Evolutionary conservation across 2,797 vertebrate species (phyloP).

Genomic region (Limosa lapponica): DNA sequence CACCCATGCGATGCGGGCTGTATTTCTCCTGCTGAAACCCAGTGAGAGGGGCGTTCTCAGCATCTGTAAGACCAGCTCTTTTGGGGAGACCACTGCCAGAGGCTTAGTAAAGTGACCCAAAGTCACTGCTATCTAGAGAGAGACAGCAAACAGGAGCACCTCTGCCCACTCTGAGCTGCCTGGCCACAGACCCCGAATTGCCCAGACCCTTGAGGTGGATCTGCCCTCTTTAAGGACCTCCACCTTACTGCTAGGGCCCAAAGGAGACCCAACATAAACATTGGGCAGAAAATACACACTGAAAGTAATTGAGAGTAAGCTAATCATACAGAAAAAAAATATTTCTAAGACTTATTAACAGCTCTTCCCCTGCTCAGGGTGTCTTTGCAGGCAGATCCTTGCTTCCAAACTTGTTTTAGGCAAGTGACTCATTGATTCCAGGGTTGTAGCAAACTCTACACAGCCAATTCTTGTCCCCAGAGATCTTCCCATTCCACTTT

Average conservation of each 20-base stretch:
- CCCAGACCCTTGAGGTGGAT: neutral
- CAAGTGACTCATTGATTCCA: neutral
- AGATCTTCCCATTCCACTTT: neutral
- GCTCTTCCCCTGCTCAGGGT: neutral
- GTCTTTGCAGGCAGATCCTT: neutral
- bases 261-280: neutral
- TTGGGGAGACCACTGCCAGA: neutral
- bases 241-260: too few relatives aligned
- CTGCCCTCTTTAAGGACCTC: neutral
- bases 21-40: neutral
- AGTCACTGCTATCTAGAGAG: neutral
- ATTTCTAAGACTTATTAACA: neutral
- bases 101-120: neutral
- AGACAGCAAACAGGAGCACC: neutral
- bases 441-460: neutral
- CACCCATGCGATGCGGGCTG: rapidly evolving
- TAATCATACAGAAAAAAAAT: neutral
- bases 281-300: neutral
- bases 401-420: neutral
- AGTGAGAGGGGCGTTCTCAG: neutral
- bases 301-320: neutral
- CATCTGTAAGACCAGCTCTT: neutral
- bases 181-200: neutral
- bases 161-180: neutral
- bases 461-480: neutral